Evolutionary conservation across 2,113 vertebrate species (phyloP), one percentile per base, ranked within the genome.

Genomic region (Lophotis ruficrista): DNA sequence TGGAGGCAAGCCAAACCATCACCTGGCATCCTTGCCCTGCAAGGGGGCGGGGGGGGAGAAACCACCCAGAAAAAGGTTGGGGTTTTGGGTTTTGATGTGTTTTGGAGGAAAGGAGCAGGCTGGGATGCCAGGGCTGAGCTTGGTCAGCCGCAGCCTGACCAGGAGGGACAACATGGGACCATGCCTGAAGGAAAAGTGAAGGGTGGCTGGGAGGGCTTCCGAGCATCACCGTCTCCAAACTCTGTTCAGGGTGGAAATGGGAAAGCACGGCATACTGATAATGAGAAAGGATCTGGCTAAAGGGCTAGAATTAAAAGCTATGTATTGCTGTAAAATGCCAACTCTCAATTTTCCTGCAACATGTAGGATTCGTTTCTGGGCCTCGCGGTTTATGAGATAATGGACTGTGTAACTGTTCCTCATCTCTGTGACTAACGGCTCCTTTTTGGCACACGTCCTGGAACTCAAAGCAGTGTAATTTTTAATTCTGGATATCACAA

Each of bases 401-500:
- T 93, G 89, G 89, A 80, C 64, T 90, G 31, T 61, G 80, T 75
- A 82, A 78, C 61, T 82, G 61, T 41, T 96, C 57, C 82, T 89
- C 87, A 23, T 84, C 24, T 62, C 89, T 93, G 53, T 94, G 91
- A 94, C 84, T 90, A 96, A 88, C 38, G 0, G 84, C 78, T 84
- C 61, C 75, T 87, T 89, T 87, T 94, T 97, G 96, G 96, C 96
- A 68, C 35, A 5, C 2, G 0, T 90, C 91, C 93, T 94, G 56
- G 90, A 94, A 89, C 77, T 80, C 77, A 60, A 66, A 90, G 89
- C 64, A 87, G 64, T 38, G 89, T 64, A 91, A 97, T 96, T 95
- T 96, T 96, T 92, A 96, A 87, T 96, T 96, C 92, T 83, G 83
- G n/a, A 53, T 96, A 96, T 95, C 93, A 77, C 94, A 96, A 91